Evolutionary conservation across 2,797 vertebrate genomes (phyloP).

Genomic region (Gobio occitaniae): DNA sequence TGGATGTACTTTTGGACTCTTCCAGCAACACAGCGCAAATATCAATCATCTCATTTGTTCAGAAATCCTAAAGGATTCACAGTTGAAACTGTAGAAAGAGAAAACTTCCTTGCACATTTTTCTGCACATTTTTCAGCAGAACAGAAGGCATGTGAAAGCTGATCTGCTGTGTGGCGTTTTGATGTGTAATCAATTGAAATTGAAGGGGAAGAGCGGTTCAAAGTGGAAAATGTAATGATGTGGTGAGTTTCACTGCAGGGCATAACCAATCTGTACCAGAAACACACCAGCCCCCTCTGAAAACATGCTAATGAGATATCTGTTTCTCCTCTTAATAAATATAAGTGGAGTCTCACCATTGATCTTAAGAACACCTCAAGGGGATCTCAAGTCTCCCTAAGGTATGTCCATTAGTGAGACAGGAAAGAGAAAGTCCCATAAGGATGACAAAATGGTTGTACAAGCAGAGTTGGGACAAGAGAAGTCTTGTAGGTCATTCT

Average conservation of each 20-base stretch:
- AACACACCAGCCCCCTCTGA: slow-evolving; percentile 54
- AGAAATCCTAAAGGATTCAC: slow-evolving; percentile 3
- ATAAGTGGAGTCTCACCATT: slow-evolving; percentile 52
- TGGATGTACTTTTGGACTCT: slow-evolving; percentile 15
- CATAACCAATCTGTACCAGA: slow-evolving; percentile 48
- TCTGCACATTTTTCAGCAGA: slow-evolving; percentile 32
- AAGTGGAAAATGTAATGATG: slow-evolving; percentile 62
- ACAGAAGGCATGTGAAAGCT: slow-evolving; percentile 61
- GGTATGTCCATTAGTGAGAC: slow-evolving; percentile 62
- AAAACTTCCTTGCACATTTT: slow-evolving; percentile 28
- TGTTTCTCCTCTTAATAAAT: slow-evolving; percentile 65
- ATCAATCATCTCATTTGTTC: slow-evolving; percentile 35
- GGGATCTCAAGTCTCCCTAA: slow-evolving; percentile 50
- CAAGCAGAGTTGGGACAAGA: slow-evolving; percentile 45
- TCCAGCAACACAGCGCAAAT: background rate
- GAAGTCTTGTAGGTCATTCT: slow-evolving; percentile 31
- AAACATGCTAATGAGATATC: slow-evolving; percentile 66
- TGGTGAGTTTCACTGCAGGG: slow-evolving; percentile 68
- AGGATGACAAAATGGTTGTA: slow-evolving; percentile 47
- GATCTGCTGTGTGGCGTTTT: slow-evolving; percentile 65
- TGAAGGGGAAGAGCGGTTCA: slow-evolving; percentile 66
- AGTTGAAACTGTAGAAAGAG: slow-evolving; percentile 2
- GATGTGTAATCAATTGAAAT: slow-evolving; percentile 76
- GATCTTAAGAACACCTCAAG: slow-evolving; percentile 62
- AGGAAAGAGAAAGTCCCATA: slow-evolving; percentile 57